Conservation (phyloP, 2,888 invertebrate species). For the Tetramorium bicarinatum region DNA sequence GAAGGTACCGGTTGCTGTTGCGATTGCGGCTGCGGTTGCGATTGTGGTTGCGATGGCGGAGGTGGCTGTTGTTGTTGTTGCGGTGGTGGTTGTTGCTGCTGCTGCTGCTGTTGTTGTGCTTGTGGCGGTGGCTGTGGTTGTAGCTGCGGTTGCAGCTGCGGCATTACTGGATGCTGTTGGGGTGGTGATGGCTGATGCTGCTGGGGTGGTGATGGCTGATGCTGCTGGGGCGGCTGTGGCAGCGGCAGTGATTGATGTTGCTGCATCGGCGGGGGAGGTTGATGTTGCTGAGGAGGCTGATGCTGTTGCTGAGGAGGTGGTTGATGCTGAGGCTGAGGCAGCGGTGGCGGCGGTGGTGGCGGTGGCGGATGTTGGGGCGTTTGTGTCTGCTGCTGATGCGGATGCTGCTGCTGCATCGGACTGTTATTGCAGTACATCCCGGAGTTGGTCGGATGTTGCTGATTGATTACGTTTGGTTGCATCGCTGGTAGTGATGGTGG, state of each 20-base stretch:
- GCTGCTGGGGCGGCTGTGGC: constrained; percentile 57
- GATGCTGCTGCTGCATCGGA: constrained; percentile 75
- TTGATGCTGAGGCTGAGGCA: constrained; percentile 61
- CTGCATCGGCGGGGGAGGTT: constrained; percentile 68
- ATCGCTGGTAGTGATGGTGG: constrained; percentile 65
- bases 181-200: constrained; percentile 64
- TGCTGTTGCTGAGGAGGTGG: constrained; percentile 78
- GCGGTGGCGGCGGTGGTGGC: constrained; percentile 26
- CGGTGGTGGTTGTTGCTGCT: constrained; percentile 71
- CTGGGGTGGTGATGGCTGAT: constrained; percentile 61
- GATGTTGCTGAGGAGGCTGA: constrained; percentile 76
- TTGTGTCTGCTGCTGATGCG: constrained; percentile 71
- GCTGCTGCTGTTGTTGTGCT: constrained; percentile 61
- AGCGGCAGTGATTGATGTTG: constrained; percentile 70
- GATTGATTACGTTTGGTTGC: constrained; percentile 66
- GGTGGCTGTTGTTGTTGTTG: constrained; percentile 72
- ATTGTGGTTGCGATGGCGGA: constrained; percentile 61
- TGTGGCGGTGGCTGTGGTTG: constrained; percentile 20
- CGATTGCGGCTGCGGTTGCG: constrained; percentile 61
- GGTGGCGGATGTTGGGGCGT: constrained; percentile 59
- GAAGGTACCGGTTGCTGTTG: constrained; percentile 76
- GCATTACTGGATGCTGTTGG: constrained; percentile 40
- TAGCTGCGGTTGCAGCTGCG: too few species aligned
- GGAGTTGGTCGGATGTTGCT: constrained; percentile 72
- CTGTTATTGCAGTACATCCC: constrained; percentile 80